Percentiles rank a stretch among this genome's conserved stretches.
phyloP scores from a whole-genome alignment of 2,888 invertebrate genomes.

The Lamproptera curius region DNA sequence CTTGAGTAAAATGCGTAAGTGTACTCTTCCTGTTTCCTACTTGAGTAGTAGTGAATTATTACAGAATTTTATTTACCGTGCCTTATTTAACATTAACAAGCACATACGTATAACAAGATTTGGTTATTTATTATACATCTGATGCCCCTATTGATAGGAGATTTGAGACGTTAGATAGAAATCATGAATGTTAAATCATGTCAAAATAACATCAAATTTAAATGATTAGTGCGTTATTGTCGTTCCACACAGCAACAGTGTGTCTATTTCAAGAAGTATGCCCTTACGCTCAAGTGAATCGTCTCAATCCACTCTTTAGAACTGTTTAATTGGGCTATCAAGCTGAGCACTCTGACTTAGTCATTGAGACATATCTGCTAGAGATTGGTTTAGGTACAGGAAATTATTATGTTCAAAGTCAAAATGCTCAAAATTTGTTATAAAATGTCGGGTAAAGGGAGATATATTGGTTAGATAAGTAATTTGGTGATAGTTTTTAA shows the following conservation, averaged over 20 bases:
- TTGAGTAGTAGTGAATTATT: no score
- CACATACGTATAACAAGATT: not conserved
- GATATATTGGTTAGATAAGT: no score
- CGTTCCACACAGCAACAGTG: not conserved
- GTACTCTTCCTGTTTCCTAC: no score
- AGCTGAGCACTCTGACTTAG: not conserved
- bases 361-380: not conserved
- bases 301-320: not conserved
- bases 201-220: not conserved
- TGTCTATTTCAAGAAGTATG: not conserved
- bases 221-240: not conserved
- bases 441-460: no score
- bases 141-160: not conserved
- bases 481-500: no score
- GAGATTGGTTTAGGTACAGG: no score
- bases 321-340: not conserved
- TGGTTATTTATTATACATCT: not conserved
- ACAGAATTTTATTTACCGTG: no score
- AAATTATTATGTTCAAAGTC: no score
- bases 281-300: not conserved
- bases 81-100: not conserved
- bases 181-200: not conserved
- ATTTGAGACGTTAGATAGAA: not conserved
- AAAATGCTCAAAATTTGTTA: no score
- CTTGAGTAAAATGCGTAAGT: no score